These are phyloP conservation scores for Orchestia grillus DNA, from an alignment of 1,140 invertebrate species.

Conservation along the genomic window DNA sequence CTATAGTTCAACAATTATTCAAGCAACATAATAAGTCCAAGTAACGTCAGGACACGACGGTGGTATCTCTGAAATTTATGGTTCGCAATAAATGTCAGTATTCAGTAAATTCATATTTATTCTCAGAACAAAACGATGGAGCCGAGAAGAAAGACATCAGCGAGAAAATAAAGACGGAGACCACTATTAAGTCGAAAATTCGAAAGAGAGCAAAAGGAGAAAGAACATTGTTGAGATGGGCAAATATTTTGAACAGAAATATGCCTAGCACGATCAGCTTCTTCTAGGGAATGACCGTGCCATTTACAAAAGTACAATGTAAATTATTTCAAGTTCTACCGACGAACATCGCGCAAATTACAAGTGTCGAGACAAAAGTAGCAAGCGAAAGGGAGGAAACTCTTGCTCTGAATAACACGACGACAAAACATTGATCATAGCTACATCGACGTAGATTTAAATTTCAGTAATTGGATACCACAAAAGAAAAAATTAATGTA, in stretches of 20 bases:
- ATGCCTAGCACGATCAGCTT: background rate
- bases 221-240: background rate
- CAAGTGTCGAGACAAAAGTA: background rate
- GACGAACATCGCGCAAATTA: background rate
- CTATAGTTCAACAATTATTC: background rate
- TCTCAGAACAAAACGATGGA: background rate
- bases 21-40: background rate
- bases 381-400: background rate
- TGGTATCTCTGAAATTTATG: background rate
- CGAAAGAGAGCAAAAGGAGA: background rate
- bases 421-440: background rate
- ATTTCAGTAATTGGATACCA: background rate
- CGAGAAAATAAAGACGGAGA: background rate
- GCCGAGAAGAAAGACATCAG: background rate
- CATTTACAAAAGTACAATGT: background rate
- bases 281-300: background rate
- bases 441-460: background rate
- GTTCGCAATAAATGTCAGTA: background rate
- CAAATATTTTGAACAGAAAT: background rate
- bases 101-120: background rate
- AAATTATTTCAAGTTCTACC: background rate
- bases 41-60: background rate
- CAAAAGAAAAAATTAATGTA: background rate
- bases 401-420: background rate
- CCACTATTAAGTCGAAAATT: background rate